phyloP scores from a whole-genome alignment of 2,888 invertebrate species.

The Mythimna vitellina region DNA sequence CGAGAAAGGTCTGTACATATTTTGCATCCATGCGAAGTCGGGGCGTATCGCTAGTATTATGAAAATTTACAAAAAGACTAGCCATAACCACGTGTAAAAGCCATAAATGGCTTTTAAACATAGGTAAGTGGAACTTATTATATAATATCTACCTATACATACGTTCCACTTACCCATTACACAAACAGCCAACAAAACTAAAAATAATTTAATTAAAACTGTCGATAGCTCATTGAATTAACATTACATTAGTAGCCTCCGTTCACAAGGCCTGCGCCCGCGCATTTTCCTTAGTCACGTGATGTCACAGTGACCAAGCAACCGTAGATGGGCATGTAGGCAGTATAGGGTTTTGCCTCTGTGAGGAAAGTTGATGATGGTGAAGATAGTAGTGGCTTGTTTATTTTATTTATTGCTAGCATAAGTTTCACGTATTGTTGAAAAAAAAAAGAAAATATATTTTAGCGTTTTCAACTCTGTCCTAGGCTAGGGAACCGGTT shows the following conservation, averaged over 20 bases:
- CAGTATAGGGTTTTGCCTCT: conserved; percentile 36
- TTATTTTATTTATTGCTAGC: background rate
- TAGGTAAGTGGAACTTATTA: too few relatives aligned
- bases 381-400: background rate
- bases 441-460: background rate
- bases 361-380: conserved; percentile 28
- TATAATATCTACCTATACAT: background rate
- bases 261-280: conserved; percentile 42
- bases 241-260: conserved; percentile 34
- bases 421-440: background rate
- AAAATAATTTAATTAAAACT: conserved; percentile 21
- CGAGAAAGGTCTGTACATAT: too few relatives aligned
- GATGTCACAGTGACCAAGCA: conserved; percentile 7
- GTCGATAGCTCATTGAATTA: conserved; percentile 33
- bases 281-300: conserved; percentile 50
- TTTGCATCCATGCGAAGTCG: too few relatives aligned
- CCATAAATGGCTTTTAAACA: too few relatives aligned
- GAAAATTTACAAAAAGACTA: too few relatives aligned
- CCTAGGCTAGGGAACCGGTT: too few relatives aligned
- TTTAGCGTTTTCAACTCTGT: too few relatives aligned
- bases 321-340: conserved; percentile 46
- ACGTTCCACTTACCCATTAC: background rate
- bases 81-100: too few relatives aligned
- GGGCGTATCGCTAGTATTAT: too few relatives aligned
- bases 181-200: background rate